Evolutionary conservation across 2,113 vertebrate species (phyloP).

Genomic region (Sardina pilchardus): DNA sequence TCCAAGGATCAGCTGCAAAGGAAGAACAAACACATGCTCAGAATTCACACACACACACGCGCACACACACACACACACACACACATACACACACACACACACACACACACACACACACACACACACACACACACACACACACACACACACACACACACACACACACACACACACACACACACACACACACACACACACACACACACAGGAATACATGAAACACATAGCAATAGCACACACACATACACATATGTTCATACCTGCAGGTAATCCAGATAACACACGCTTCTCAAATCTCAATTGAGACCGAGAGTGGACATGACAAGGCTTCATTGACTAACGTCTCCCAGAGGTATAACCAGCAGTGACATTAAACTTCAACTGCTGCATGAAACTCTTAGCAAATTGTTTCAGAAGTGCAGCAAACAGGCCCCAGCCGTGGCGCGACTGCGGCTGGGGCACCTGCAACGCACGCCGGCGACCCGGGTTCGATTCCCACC

Average conservation of each 20-base stretch:
- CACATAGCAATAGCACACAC: neutral
- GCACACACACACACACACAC: neutral
- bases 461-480: no score
- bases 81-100: neutral
- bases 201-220: neutral
- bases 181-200: neutral
- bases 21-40: neutral
- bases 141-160: neutral
- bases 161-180: neutral
- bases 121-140: neutral
- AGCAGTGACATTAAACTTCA: no score
- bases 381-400: no score
- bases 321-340: no score
- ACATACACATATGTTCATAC: neutral
- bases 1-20: conserved; percentile 93
- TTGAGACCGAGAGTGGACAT: no score
- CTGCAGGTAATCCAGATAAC: no score
- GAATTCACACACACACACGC: neutral
- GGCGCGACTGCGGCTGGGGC: no score
- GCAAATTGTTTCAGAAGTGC: no score
- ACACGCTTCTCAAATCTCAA: no score
- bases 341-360: no score
- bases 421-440: no score
- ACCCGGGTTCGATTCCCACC: no score
- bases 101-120: neutral